phyloP scores from a whole-genome alignment of 2,797 vertebrate genomes.

The Cynopterus sphinx region DNA sequence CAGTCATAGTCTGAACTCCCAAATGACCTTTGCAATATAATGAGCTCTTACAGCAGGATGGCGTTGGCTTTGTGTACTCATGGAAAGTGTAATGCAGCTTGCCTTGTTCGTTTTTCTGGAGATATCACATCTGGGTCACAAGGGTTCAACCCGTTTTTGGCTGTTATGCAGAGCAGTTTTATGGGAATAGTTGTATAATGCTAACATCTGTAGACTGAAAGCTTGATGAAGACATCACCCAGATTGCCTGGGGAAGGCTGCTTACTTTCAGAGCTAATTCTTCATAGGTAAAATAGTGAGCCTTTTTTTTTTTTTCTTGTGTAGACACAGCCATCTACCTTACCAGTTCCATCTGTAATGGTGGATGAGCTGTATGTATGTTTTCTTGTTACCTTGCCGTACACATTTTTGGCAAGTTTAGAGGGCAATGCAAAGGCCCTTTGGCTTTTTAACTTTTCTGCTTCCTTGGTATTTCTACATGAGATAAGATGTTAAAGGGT shows the following conservation, averaged over 20 bases:
- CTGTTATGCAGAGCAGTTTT: slow-evolving; percentile 38
- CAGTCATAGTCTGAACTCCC: slow-evolving; percentile 1
- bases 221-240: slow-evolving; percentile 31
- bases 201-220: slow-evolving; percentile 47
- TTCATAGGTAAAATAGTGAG: background rate
- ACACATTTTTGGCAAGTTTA: slow-evolving; percentile 6
- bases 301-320: background rate
- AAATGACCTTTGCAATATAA: background rate
- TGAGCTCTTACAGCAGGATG: background rate
- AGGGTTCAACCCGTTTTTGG: slow-evolving; percentile 6
- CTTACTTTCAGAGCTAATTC: background rate
- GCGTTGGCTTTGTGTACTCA: background rate
- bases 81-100: background rate
- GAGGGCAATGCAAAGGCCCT: background rate
- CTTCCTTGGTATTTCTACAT: slow-evolving; percentile 29
- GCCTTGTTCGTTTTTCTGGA: slow-evolving; percentile 32
- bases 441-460: slow-evolving; percentile 28
- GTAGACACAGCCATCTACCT: background rate
- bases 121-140: slow-evolving; percentile 45
- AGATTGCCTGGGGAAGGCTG: background rate
- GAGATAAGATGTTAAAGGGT: background rate
- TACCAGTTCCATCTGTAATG: background rate
- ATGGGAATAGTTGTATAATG: slow-evolving; percentile 53
- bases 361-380: background rate
- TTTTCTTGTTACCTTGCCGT: background rate